phyloP scores from a whole-genome alignment of 2,797 vertebrate species.

The Periophthalmus magnuspinnatus region DNA sequence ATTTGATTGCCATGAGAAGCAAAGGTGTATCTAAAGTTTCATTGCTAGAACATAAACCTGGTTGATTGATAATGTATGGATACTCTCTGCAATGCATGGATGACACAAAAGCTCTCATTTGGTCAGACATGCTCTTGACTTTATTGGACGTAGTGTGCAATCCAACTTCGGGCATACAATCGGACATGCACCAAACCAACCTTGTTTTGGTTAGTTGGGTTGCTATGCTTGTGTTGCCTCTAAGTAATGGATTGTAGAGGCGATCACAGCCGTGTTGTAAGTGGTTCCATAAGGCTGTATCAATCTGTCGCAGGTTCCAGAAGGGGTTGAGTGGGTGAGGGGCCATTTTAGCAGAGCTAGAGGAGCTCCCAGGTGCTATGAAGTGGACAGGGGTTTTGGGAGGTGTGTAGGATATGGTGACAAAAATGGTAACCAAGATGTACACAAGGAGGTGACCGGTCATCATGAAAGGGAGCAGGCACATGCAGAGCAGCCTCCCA shows the following conservation, averaged over 20 bases:
- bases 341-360: constrained; percentile 58
- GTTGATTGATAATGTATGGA: constrained; percentile 72
- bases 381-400: constrained; percentile 72
- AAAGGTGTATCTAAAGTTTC: constrained; percentile 46
- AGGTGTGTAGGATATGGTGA: constrained; percentile 77
- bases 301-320: constrained; percentile 77
- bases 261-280: constrained; percentile 78
- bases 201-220: constrained; percentile 20
- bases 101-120: constrained; percentile 73
- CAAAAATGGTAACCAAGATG: constrained; percentile 76
- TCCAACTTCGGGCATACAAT: constrained; percentile 53
- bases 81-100: constrained; percentile 81
- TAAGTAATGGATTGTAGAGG: constrained; percentile 75
- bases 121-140: constrained; percentile 66
- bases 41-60: constrained; percentile 57
- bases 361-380: constrained; percentile 69
- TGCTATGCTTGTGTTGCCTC: constrained; percentile 49
- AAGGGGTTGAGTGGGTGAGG: constrained; percentile 72
- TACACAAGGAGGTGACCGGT: constrained; percentile 80
- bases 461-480: constrained; percentile 81
- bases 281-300: constrained; percentile 77
- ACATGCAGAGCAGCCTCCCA: constrained; percentile 75
- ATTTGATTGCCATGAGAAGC: constrained; percentile 80
- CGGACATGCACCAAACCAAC: constrained; percentile 32
- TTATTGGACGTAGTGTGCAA: constrained; percentile 45